Evolutionary conservation across 1,140 invertebrate species (phyloP).

Genomic region (Hormaphis cornu): DNA sequence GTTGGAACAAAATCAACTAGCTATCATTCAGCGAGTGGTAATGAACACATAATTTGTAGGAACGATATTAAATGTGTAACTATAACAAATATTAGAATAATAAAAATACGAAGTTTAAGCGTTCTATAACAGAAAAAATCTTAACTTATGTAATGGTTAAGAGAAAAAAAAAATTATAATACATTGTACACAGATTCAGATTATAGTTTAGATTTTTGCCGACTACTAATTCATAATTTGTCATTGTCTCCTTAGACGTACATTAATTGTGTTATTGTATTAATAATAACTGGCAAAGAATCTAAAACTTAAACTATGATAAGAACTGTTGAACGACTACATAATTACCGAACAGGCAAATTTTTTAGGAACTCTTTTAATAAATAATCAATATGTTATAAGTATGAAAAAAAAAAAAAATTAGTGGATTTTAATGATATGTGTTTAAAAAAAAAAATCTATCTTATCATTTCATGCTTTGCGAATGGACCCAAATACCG

Average conservation of each 20-base stretch:
- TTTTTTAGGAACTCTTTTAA: conserved; percentile 26
- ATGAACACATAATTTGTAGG: conserved; percentile 26
- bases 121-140: not conserved
- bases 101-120: not conserved
- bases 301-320: conserved; percentile 18
- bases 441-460: not conserved
- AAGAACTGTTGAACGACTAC: conserved; percentile 21
- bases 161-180: too few relatives aligned
- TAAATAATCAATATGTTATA: too few relatives aligned
- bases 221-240: not conserved
- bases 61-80: not conserved
- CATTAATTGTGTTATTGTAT: not conserved
- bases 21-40: not conserved
- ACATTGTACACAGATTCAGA: too few relatives aligned
- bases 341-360: conserved; percentile 5
- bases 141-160: not conserved
- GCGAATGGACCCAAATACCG: conserved; percentile 27
- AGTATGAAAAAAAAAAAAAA: not conserved
- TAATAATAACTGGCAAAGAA: conserved; percentile 3
- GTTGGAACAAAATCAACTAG: not conserved
- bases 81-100: not conserved
- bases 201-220: too few relatives aligned
- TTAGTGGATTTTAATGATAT: conserved; percentile 18
- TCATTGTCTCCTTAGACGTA: not conserved
- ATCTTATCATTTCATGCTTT: too few relatives aligned